Percentiles rank a stretch among this genome's conserved stretches.
Evolutionary conservation across 1,140 invertebrate species (phyloP).

Genomic region (Anastatus disparis): DNA sequence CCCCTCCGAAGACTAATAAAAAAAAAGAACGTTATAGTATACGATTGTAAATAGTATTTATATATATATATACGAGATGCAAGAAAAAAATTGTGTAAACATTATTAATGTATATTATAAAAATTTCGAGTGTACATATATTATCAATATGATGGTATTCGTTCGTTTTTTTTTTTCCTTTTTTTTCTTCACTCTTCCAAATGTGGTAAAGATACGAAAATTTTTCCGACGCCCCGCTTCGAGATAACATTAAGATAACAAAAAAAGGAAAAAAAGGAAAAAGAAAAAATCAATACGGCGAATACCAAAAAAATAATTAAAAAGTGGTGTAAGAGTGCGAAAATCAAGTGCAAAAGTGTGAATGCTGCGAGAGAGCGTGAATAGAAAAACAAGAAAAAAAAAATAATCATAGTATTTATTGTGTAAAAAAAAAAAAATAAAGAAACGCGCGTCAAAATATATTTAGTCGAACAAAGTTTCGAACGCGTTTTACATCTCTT

Average conservation of each 20-base stretch:
- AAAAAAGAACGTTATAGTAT: constrained; percentile 47
- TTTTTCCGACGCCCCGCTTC: not conserved
- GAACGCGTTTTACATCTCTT: not conserved
- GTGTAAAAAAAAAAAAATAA: too few species aligned
- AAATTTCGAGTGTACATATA: constrained; percentile 37
- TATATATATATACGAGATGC: constrained; percentile 32
- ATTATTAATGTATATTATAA: constrained; percentile 40
- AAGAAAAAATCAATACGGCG: too few species aligned
- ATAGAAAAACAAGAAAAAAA: too few species aligned
- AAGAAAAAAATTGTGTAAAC: constrained; percentile 32
- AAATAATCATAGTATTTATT: constrained; percentile 30
- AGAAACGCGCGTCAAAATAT: constrained; percentile 9
- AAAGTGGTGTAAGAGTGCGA: constrained; percentile 2
- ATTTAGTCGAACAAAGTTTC: constrained; percentile 2
- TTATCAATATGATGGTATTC: constrained; percentile 22
- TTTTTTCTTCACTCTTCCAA: not conserved
- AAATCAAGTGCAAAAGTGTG: not conserved
- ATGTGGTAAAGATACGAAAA: too few species aligned
- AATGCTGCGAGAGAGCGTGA: too few species aligned
- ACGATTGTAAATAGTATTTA: constrained; percentile 49
- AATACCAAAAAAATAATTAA: not conserved
- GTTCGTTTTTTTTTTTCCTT: not conserved
- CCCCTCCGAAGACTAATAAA: constrained; percentile 18
- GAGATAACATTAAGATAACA: constrained; percentile 16
- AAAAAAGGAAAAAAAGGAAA: too few species aligned